Base-by-base conservation (phyloP, 2,888 invertebrate species). In the Allophyes oxyacanthae region DNA sequence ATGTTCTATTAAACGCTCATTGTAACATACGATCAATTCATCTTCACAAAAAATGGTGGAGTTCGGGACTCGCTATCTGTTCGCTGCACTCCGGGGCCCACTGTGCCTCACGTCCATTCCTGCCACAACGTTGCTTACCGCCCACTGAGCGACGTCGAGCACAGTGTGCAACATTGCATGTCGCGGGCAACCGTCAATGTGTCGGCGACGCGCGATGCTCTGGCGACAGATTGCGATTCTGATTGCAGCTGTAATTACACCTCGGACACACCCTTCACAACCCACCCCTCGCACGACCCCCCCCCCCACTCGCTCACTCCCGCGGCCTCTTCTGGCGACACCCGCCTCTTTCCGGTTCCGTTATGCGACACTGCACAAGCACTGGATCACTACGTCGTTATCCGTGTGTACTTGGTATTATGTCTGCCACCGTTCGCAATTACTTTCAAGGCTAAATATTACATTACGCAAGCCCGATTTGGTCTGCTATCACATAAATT, bases 241-340 rank as follows among this genome's bases (percentile, higher is more conserved):
- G 69, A 70, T 72, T 73, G 73, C 72, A 68, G 61, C 48, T 58
- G 51, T 64, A 71, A 72, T 71, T 71, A 64, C 45, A 60, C 30
- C 42, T 43, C 38, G 44, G 49, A 43, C 49, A 28, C 30, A 30
- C 37, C 25, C 28, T 28, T n/a, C 34, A 0, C 26, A 8, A 25
- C 15, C 15, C 9, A 7, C 5, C 4, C 0, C 30, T 10, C 7
- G 7, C n/a, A 7, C 36, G 0, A 26, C 0, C 20, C 11, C 14
- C 13, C 11, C 15, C 13, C 2, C 5, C 26, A n/a, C n/a, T n/a
- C n/a, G n/a, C n/a, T n/a, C n/a, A n/a, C 1, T 33, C 8, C 20
- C 6, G 10, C 13, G 8, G 38, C 30, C 42, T 49, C 20, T 26
- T 51, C 33, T 36, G 36, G 14, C 8, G 32, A 38, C 15, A 37